phyloP scores from a whole-genome alignment of 2,113 vertebrate species.

The Otis tarda region DNA sequence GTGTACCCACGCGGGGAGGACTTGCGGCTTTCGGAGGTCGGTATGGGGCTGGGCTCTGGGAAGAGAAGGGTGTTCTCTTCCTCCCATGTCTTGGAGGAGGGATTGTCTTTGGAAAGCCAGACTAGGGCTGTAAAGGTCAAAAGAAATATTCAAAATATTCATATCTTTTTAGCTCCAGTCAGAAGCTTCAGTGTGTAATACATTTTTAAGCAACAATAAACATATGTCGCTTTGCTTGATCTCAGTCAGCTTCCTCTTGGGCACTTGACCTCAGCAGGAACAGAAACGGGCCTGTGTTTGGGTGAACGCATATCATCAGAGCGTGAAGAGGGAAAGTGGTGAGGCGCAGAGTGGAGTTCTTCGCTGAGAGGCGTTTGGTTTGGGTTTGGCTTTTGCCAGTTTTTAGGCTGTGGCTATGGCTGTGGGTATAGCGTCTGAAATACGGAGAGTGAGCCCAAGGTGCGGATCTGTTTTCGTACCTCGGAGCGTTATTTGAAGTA shows the following conservation, averaged over 20 bases:
- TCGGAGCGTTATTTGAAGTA: background rate
- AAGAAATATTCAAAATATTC: background rate
- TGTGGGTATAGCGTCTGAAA: background rate
- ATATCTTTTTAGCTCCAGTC: background rate
- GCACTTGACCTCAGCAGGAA: background rate
- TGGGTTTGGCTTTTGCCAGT: background rate
- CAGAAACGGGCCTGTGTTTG: background rate
- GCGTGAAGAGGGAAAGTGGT: background rate
- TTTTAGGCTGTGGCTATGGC: background rate
- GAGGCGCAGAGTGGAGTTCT: background rate
- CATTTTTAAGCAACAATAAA: background rate
- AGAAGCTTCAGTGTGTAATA: background rate
- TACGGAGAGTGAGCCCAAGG: background rate
- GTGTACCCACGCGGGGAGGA: background rate
- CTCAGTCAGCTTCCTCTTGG: background rate
- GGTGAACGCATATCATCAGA: background rate
- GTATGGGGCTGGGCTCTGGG: background rate
- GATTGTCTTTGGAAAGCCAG: background rate
- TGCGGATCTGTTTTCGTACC: background rate
- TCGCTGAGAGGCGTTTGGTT: background rate
- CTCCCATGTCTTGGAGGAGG: background rate
- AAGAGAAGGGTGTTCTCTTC: background rate
- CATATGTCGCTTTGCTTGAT: background rate
- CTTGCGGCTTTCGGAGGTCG: background rate
- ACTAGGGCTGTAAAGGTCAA: background rate